Percentiles rank a stretch among this genome's conserved stretches.
Conservation (phyloP, 2,888 invertebrate genomes). For the Tachystola acroxantha region DNA sequence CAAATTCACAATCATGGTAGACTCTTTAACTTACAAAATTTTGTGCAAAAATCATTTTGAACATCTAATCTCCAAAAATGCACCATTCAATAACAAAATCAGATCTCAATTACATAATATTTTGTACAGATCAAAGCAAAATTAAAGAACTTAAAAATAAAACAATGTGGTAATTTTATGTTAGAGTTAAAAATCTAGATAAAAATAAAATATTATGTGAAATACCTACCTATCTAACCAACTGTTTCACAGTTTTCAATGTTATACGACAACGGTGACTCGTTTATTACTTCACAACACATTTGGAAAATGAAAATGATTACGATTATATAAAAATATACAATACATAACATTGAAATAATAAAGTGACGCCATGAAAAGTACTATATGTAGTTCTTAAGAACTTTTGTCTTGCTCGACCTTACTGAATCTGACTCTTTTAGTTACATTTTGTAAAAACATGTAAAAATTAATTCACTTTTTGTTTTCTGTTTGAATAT, state of each 20-base stretch:
- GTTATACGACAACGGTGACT: slow-evolving; percentile 52
- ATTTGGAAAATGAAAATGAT: slow-evolving; percentile 31
- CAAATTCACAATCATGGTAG: not conserved
- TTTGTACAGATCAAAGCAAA: slow-evolving; percentile 76
- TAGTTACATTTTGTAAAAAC: no score
- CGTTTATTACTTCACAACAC: slow-evolving; percentile 56
- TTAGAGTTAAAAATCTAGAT: slow-evolving; percentile 61
- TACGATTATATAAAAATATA: slow-evolving; percentile 10
- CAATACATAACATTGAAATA: slow-evolving; percentile 3
- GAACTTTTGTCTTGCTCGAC: not conserved
- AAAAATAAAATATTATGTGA: slow-evolving; percentile 60
- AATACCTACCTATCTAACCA: slow-evolving; percentile 54
- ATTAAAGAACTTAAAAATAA: slow-evolving; percentile 67
- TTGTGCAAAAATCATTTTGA: not conserved
- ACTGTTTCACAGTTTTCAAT: slow-evolving; percentile 63
- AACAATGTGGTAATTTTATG: slow-evolving; percentile 59
- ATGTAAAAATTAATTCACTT: no score
- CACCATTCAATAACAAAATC: slow-evolving; percentile 48
- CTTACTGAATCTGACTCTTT: no score
- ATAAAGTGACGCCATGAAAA: slow-evolving; percentile 15
- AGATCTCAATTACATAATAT: slow-evolving; percentile 61
- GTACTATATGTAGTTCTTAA: not conserved
- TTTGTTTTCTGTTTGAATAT: no score
- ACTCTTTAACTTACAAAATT: not conserved
- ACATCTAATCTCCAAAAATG: slow-evolving; percentile 23